Base-by-base conservation (phyloP, 2,797 vertebrate species). In the Fundulus diaphanus region DNA sequence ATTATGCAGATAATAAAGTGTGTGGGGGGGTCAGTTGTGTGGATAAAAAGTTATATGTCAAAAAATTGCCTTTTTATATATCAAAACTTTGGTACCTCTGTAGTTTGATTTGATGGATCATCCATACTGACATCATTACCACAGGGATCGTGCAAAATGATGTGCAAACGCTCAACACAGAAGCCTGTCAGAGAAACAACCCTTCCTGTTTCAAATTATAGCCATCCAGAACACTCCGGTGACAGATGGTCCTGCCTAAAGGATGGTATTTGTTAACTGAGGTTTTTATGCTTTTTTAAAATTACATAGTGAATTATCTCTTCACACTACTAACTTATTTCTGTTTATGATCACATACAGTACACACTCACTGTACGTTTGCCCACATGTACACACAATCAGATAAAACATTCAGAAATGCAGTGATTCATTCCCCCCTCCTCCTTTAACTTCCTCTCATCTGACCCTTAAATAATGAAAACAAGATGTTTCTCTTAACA, bases 401-500 rank as follows among this genome's bases (percentile, higher is more conserved):
- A 82, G 77, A 87, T 82, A 87, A 88, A 79, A 90, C 82, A 78
- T 74, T 70, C 71, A 82, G 78, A 74, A 87, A 86, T 84, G 73
- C 81, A 86, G 84, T 84, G 82, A 65, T 85, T 85, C 66, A 77
- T 73, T 84, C 73, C 78, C 72, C 78, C 65, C 70, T 76, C 40
- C 65, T 70, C 75, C 77, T 80, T 77, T 73, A 46, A 66, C 72
- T 74, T 59, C 68, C 76, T 75, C 78, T 65, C 54, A 74, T 76
- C 51, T 77, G 81, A 84, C 85, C 78, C 74, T 82, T 65, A 69
- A 72, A 48, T 94, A 95, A 95, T 94, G 92, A 93, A 94, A 93
- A 92, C 94, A 95, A 95, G 93, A 95, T 95, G 95, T 94, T 91
- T 90, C 91, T 91, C 87, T 74, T 74, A 88, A 86, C 87, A 91